These are phyloP conservation scores for Elysia chlorotica DNA, from an alignment of 1,140 invertebrate species.

Conservation along the genomic window DNA sequence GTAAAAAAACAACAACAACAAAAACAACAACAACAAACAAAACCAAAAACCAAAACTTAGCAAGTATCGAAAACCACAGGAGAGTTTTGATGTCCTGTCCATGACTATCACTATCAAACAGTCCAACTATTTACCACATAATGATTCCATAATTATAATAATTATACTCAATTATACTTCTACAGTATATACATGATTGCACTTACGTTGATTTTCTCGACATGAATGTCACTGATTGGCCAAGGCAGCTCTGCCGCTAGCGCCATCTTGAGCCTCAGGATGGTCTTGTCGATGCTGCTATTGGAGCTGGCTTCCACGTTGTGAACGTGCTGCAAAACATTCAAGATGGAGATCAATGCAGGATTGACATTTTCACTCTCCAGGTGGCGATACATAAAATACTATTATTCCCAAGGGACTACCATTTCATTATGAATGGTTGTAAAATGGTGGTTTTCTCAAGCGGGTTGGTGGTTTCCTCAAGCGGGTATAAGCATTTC, in stretches of 20 bases:
- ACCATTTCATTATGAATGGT: no score
- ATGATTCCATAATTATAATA: no score
- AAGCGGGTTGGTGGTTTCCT: background rate
- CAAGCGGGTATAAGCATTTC: background rate
- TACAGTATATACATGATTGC: no score
- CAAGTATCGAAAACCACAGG: no score
- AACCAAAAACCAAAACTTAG: no score
- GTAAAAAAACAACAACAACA: no score
- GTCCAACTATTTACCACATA: background rate
- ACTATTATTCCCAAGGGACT: background rate
- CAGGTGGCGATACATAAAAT: background rate
- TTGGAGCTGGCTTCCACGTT: constrained; percentile 14
- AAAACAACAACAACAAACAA: no score
- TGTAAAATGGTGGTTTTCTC: background rate
- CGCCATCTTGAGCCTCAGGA: constrained; percentile 6
- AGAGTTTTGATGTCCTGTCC: no score
- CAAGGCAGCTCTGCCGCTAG: constrained; percentile 1
- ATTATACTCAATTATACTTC: no score
- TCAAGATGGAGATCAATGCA: background rate
- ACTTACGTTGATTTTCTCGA: constrained; percentile 14
- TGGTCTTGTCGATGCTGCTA: constrained; percentile 9
- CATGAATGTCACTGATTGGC: constrained; percentile 1
- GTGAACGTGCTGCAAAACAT: background rate
- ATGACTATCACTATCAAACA: no score
- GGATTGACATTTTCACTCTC: background rate